phyloP scores from a whole-genome alignment of 1,140 invertebrate genomes.

The Zaprionus nigranus region DNA sequence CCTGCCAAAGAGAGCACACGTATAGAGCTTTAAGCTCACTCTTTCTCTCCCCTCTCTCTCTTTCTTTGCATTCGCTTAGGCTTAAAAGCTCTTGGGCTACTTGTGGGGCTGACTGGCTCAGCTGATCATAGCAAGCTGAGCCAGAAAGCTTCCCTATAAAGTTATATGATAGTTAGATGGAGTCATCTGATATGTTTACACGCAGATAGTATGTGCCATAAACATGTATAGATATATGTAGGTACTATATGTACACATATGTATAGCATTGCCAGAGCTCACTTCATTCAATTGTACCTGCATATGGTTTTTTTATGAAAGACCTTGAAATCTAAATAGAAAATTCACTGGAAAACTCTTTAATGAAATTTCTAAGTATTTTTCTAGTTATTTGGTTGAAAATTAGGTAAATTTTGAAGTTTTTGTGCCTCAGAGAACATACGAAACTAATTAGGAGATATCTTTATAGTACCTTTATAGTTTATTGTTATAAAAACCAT shows the following conservation, averaged over 20 bases:
- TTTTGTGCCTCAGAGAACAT: background rate
- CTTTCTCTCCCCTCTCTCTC: too few species aligned
- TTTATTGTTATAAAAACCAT: background rate
- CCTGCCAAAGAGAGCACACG: conserved; percentile 45
- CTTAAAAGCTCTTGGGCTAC: conserved; percentile 3
- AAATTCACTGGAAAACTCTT: too few species aligned
- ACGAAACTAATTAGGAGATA: too few species aligned
- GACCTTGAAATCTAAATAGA: background rate
- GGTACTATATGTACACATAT: background rate
- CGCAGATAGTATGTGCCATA: background rate
- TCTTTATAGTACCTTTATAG: too few species aligned
- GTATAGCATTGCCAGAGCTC: background rate
- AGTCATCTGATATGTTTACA: background rate
- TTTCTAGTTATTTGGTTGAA: background rate
- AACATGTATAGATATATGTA: background rate
- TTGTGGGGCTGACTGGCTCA: background rate
- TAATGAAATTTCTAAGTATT: too few species aligned
- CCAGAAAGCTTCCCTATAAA: conserved; percentile 10
- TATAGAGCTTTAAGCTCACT: conserved; percentile 30
- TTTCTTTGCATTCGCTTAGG: background rate
- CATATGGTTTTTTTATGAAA: background rate
- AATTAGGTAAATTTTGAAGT: background rate
- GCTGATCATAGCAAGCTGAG: conserved; percentile 6
- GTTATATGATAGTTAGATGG: conserved; percentile 9
- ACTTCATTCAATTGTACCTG: background rate